A percentile compares a stretch with the other conserved stretches of the same genome.
These are phyloP conservation scores for Anhinga rufa DNA, from an alignment of 2,113 vertebrate species.

Conservation along the genomic window DNA sequence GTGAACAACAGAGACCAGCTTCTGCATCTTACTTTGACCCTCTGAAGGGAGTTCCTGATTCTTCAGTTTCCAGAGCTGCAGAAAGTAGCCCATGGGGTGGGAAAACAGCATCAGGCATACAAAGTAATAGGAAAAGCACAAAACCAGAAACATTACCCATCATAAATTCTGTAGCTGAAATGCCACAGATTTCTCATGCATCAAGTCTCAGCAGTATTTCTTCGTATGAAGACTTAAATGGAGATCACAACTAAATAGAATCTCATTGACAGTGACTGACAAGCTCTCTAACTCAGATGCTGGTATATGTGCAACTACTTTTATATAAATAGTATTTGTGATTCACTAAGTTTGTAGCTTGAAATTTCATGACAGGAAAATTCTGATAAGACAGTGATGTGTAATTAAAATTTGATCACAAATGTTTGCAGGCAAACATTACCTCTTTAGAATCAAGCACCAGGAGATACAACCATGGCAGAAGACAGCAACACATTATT, in stretches of 20 bases:
- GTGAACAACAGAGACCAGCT: background rate
- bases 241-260: background rate
- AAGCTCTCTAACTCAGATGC: background rate
- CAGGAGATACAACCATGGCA: background rate
- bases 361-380: background rate
- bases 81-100: background rate
- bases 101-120: background rate
- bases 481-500: background rate
- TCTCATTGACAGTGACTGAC: background rate
- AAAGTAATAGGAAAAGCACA: background rate
- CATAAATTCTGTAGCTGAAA: background rate
- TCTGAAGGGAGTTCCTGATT: background rate
- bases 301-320: background rate
- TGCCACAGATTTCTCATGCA: background rate
- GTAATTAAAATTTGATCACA: background rate
- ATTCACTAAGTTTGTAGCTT: background rate
- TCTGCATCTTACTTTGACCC: background rate
- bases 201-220: background rate
- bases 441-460: background rate
- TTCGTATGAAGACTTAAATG: background rate
- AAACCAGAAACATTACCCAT: background rate
- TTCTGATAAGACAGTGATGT: background rate
- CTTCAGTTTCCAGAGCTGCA: background rate
- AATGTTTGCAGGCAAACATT: background rate
- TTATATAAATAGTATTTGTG: background rate